Evolutionary conservation across 2,113 vertebrate species (phyloP), one percentile per base, ranked within the genome.

Genomic region (Danionella cerebrum): DNA sequence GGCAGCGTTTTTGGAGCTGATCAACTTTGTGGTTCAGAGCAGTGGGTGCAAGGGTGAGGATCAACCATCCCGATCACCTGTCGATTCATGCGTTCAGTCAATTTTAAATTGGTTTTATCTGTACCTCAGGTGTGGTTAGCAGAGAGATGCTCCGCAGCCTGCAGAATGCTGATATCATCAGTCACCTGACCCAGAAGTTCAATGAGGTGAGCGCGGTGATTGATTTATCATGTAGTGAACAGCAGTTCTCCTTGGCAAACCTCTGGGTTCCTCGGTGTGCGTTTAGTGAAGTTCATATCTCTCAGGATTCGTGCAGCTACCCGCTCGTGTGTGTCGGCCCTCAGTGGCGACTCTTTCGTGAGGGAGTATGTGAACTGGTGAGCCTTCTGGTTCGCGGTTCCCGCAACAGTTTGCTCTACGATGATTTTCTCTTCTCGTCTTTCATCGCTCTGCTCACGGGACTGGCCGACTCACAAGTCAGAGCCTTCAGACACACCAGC

Each of bases 401-500:
- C 71, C 87, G 75, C 53, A 88, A 92, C 51, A 86, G 84, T 68
- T 42, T 91, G 1, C 57, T 95, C n/a, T 93, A 88, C 18, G 89
- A 94, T 0, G 90, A 90, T 25, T 87, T 84, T 67, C 85, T 93
- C 13, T 88, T 94, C 80, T 86, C 88, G 2, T 74, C 84, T 1
- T 78, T 94, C 54, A 80, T 93, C 64, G 80, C 89, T 0, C 74
- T 95, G 69, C 89, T 96, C 74, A 91, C 89, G 0, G 89, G 92
- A 31, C 82, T 96, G 42, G 88, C 93, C 0, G 92, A 95, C 82
- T 95, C 92, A 0, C 93, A 94, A 72, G 91, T 96, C 68, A 84
- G 93, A 8, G 91, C 93, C 57, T 95, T 95, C 81, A 89, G 93
- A 72, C 93, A 95, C 76, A 94, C 93, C 65, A 93, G 93, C 71